These are phyloP conservation scores for Conomelus anceps DNA, from an alignment of 2,888 invertebrate species.

Conservation along the genomic window DNA sequence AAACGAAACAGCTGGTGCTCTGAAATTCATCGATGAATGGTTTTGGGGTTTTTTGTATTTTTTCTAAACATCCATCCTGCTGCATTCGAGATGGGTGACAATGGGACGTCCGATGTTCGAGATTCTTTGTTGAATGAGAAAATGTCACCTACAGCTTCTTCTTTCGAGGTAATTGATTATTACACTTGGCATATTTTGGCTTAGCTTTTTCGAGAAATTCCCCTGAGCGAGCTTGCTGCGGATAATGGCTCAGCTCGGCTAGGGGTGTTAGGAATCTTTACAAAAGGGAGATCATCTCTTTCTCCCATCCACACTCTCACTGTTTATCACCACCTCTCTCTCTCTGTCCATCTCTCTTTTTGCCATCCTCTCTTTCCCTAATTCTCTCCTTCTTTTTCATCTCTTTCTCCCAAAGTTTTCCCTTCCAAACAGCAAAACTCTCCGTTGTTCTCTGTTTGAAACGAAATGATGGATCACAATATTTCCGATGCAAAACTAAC, in stretches of 20 bases:
- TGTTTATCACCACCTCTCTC: background rate
- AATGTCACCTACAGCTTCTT: background rate
- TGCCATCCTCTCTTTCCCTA: background rate
- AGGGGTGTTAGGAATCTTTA: background rate
- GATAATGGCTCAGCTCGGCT: background rate
- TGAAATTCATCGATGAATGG: background rate
- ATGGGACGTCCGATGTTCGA: background rate
- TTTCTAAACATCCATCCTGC: background rate
- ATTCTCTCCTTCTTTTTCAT: background rate
- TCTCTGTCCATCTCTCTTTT: background rate
- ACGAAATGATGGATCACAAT: background rate
- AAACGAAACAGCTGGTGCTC: background rate
- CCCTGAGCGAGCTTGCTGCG: background rate
- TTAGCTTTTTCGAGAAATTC: background rate
- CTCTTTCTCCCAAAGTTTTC: background rate
- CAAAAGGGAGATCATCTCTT: background rate
- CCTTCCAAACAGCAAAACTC: background rate
- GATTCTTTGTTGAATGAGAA: too few relatives aligned
- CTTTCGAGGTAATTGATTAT: background rate
- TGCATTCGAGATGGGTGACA: background rate
- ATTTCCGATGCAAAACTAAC: background rate
- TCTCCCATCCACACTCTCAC: too few relatives aligned
- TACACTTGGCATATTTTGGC: constrained; percentile 7
- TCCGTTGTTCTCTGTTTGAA: background rate
- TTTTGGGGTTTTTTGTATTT: background rate